Percentiles rank a stretch among this genome's conserved stretches.
Evolutionary conservation across 2,888 invertebrate species (phyloP).

Genomic region (Ommatoiulus sabulosus): DNA sequence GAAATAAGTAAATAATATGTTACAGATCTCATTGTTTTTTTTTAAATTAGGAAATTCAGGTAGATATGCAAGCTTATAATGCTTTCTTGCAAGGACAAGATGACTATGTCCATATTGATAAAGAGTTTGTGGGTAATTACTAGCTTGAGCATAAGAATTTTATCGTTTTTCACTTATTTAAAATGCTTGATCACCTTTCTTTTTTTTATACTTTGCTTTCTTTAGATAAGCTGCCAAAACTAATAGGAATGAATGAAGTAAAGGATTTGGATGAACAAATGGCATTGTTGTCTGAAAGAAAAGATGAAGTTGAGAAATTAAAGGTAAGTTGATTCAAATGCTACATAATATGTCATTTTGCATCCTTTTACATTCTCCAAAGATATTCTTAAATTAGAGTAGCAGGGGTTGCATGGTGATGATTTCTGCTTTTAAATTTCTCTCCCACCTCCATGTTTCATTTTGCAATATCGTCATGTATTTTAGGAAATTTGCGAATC

Average conservation of each 20-base stretch:
- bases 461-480: background rate
- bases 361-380: too few species aligned
- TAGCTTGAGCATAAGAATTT: background rate
- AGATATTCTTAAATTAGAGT: too few species aligned
- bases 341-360: too few species aligned
- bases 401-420: too few species aligned
- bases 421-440: too few species aligned
- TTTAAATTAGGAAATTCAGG: background rate
- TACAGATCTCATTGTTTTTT: background rate
- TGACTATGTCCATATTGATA: background rate
- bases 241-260: background rate
- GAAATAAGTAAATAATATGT: background rate
- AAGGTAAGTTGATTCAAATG: background rate
- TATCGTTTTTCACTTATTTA: background rate
- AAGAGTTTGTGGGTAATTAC: background rate
- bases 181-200: background rate
- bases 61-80: constrained; percentile 14
- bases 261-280: background rate
- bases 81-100: background rate
- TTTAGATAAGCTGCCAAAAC: background rate
- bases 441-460: background rate
- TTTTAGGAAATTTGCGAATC: background rate
- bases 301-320: background rate
- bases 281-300: background rate
- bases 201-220: background rate